Percentiles rank a stretch among this genome's conserved stretches.
Conservation (phyloP, 2,113 vertebrate genomes). For the Marmota flaviventris region DNA sequence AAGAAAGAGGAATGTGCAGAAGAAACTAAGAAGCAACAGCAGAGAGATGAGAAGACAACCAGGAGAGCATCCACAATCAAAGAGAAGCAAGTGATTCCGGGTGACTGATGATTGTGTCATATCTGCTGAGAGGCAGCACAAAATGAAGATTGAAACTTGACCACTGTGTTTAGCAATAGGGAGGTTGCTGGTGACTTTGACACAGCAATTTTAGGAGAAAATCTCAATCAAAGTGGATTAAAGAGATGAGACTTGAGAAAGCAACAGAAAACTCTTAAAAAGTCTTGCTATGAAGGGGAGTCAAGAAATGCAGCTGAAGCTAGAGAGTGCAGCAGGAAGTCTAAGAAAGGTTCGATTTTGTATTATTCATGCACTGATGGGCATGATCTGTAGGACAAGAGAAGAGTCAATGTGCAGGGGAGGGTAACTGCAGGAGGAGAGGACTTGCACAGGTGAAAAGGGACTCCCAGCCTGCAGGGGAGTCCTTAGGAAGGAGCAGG, state of each 20-base stretch:
- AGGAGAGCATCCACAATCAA: background rate
- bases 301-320: background rate
- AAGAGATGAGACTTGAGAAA: background rate
- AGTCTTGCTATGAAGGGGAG: background rate
- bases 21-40: background rate
- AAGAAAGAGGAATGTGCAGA: background rate
- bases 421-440: background rate
- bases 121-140: background rate
- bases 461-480: background rate
- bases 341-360: background rate
- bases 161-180: background rate
- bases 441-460: background rate
- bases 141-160: slow-evolving; percentile 7
- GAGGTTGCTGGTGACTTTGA: background rate
- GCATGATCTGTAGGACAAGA: background rate
- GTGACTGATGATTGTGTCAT: background rate
- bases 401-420: background rate
- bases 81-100: background rate
- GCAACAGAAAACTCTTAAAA: background rate
- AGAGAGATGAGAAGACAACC: background rate
- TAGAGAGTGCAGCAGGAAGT: background rate
- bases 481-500: background rate
- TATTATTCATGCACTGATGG: background rate
- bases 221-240: background rate
- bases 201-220: background rate